These are phyloP conservation scores for Macrotus californicus DNA, from an alignment of 2,113 vertebrate genomes.

Conservation along the genomic window DNA sequence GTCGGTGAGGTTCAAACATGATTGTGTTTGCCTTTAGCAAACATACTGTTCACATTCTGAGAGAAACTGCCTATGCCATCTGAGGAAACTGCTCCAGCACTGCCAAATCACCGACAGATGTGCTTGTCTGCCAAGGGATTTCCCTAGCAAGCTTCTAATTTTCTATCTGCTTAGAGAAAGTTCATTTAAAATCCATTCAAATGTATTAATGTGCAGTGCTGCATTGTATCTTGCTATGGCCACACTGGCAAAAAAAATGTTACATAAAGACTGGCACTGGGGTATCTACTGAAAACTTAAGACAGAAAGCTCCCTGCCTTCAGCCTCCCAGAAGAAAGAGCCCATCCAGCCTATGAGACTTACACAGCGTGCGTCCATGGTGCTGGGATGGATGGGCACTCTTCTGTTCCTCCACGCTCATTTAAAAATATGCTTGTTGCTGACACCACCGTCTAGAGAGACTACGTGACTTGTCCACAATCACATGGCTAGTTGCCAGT, in stretches of 20 bases:
- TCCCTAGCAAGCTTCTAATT: conserved; percentile 57
- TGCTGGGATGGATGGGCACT: neutral
- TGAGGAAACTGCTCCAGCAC: conserved; percentile 54
- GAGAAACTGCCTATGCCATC: conserved; percentile 55
- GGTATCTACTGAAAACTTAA: neutral
- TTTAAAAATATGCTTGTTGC: neutral
- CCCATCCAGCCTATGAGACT: neutral
- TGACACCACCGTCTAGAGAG: neutral
- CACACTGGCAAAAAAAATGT: conserved; percentile 18
- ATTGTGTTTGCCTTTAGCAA: conserved; percentile 71
- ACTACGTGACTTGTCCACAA: neutral
- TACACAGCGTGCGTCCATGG: neutral
- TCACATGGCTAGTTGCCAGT: neutral
- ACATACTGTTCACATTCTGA: conserved; percentile 65
- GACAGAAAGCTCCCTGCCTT: neutral
- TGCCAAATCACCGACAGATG: conserved; percentile 57
- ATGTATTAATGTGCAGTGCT: conserved; percentile 17
- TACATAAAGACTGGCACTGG: neutral
- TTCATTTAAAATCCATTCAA: conserved; percentile 67
- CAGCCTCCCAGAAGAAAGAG: neutral
- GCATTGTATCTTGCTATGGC: neutral
- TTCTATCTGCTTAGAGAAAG: conserved; percentile 58
- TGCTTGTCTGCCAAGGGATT: conserved; percentile 58
- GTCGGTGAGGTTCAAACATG: conserved; percentile 48
- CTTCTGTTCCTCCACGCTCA: neutral